Percentiles rank a stretch among this genome's conserved stretches.
Evolutionary conservation across 2,888 invertebrate species (phyloP).

Genomic region (Synergus umbraculus): DNA sequence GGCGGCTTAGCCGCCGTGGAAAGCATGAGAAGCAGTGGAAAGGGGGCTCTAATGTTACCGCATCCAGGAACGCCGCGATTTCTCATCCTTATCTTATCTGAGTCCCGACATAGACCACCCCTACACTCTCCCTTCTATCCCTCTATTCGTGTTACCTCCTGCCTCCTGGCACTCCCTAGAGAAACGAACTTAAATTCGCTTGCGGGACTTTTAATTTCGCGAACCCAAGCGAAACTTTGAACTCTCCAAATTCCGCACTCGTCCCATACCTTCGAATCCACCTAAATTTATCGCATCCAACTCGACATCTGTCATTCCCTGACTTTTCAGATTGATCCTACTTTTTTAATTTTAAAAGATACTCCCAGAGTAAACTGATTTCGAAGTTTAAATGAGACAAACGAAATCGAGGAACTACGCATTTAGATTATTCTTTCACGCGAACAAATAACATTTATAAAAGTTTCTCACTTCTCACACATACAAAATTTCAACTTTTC

Average conservation of each 20-base stretch:
- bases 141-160: conserved; percentile 45
- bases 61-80: conserved; percentile 72
- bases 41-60: conserved; percentile 68
- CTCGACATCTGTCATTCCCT: conserved; percentile 31
- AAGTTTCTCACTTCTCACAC: too few relatives aligned
- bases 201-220: conserved; percentile 68
- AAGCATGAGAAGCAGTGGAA: conserved; percentile 40
- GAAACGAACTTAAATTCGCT: conserved; percentile 65
- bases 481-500: too few relatives aligned
- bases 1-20: conserved; percentile 45
- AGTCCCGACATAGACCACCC: conserved; percentile 49
- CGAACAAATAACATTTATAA: too few relatives aligned
- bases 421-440: too few relatives aligned
- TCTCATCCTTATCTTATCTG: conserved; percentile 75
- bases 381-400: background rate
- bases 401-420: background rate
- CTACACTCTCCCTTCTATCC: conserved; percentile 46
- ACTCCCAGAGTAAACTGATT: background rate
- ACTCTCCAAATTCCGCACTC: conserved; percentile 39
- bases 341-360: background rate
- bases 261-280: conserved; percentile 26
- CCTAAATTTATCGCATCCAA: conserved; percentile 31
- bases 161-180: conserved; percentile 43
- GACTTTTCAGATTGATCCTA: conserved; percentile 44
- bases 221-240: conserved; percentile 56